phyloP scores from a whole-genome alignment of 2,888 invertebrate species.

The Thalpophila matura region DNA sequence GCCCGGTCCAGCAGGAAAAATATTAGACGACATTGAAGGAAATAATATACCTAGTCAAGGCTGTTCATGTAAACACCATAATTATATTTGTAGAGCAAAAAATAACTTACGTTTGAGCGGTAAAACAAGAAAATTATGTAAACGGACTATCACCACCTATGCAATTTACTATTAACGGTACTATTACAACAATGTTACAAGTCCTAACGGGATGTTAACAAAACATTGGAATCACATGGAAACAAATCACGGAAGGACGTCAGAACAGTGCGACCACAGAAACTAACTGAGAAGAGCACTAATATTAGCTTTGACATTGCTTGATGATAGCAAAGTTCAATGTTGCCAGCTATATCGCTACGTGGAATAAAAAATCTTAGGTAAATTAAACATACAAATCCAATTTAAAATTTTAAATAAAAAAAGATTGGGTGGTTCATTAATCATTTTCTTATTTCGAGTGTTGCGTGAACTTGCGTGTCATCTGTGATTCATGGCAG shows the following conservation, averaged over 20 bases:
- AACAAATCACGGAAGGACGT: constrained; percentile 12
- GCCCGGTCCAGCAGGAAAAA: constrained; percentile 25
- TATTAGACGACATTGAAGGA: constrained; percentile 11
- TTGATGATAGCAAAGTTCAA: constrained; percentile 31
- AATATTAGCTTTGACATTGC: constrained; percentile 30
- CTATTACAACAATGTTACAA: neutral
- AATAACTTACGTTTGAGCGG: constrained; percentile 9
- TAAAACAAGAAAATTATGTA: neutral
- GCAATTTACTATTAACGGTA: neutral
- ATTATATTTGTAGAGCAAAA: constrained; percentile 27
- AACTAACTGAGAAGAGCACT: constrained; percentile 12
- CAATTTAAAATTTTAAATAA: too few relatives aligned
- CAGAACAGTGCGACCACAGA: constrained; percentile 9
- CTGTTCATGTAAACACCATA: constrained; percentile 5
- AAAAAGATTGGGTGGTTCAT: neutral
- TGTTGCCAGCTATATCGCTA: constrained; percentile 25
- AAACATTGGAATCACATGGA: neutral
- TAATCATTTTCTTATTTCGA: constrained; percentile 5
- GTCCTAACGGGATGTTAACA: neutral
- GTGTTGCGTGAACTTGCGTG: neutral
- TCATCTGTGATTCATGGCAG: neutral
- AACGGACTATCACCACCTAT: neutral
- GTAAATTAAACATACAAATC: too few relatives aligned
- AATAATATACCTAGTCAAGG: constrained; percentile 29
- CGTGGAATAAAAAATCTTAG: neutral